Evolutionary conservation across 2,888 invertebrate genomes (phyloP), one percentile per base, ranked within the genome.

Genomic region (Stenchaetothrips biformis): DNA sequence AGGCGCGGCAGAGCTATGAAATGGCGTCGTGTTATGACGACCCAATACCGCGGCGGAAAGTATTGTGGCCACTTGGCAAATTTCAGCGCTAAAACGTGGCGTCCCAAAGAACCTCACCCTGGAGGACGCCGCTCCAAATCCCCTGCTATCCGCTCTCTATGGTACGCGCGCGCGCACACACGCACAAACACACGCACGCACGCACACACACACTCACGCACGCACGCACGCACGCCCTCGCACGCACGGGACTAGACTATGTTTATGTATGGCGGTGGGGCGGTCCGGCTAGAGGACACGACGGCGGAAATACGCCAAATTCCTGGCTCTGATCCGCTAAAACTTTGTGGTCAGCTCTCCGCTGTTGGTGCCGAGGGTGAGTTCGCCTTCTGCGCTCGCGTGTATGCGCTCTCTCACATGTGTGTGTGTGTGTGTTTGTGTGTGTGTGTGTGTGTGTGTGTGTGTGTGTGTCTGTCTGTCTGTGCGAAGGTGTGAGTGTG

Each of bases 191-290:
- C 37, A 37, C 59, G 18, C 59, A 59, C 59, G 13, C 59, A 18
- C 59, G 0, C 59, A 18, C 13, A 59, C 59, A 0, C 59, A 13
- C 59, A 59, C 37, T 2, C 59, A 13, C 59, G 2, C 59, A 59
- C 59, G 2, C 59, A 59, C 59, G 16, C 59, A 59, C 59, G 13
- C 16, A 59, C 59, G 13, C 59, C 7, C 13, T 18, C 53, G 16
- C 16, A 59, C 59, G 18, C 18, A 53, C 53, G 13, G 37, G 37
- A 37, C 37, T 37, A 37, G 37, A 16, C 53, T 25, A 74, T 74
- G 67, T 74, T 74, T 74, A 74, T 74, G 67, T 74, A 74, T 74
- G 67, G 13, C 53, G 53, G 53, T 16, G 53, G 53, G 53, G 53
- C 53, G 53, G 53, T 11, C 53, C 13, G 53, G 53, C 67, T 9